phyloP scores from a whole-genome alignment of 2,113 vertebrate genomes.

The Xerus inauris region DNA sequence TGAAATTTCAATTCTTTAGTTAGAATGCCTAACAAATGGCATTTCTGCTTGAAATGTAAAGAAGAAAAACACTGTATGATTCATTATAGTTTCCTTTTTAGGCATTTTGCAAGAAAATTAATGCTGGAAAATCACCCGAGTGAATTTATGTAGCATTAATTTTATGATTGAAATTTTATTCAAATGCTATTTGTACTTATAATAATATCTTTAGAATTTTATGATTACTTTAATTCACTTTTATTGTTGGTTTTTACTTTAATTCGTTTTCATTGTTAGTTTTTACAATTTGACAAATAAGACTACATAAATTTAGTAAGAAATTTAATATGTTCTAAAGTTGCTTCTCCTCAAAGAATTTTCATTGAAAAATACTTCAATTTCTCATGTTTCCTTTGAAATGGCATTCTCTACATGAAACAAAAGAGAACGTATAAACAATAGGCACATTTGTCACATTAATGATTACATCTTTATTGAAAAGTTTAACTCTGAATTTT shows the following conservation, averaged over 20 bases:
- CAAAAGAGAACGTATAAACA: not conserved
- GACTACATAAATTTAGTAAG: not conserved
- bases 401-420: not conserved
- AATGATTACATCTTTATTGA: not conserved
- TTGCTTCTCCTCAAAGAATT: not conserved
- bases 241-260: not conserved
- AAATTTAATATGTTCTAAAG: not conserved
- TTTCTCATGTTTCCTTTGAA: not conserved
- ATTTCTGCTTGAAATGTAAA: conserved; percentile 53
- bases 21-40: conserved; percentile 27
- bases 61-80: not conserved
- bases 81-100: conserved; percentile 27
- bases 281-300: not conserved
- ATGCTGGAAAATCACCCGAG: not conserved
- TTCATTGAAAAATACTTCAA: not conserved
- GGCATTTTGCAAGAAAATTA: conserved; percentile 37
- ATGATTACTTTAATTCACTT: not conserved
- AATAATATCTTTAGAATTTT: not conserved
- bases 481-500: not conserved
- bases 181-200: not conserved
- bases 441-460: not conserved
- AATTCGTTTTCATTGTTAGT: not conserved
- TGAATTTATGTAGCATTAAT: conserved; percentile 18
- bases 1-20: conserved; percentile 48
- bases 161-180: not conserved